Percentiles rank a stretch among this genome's conserved stretches.
Evolutionary conservation across 1,140 invertebrate genomes (phyloP).

Genomic region (Gryon sp.): DNA sequence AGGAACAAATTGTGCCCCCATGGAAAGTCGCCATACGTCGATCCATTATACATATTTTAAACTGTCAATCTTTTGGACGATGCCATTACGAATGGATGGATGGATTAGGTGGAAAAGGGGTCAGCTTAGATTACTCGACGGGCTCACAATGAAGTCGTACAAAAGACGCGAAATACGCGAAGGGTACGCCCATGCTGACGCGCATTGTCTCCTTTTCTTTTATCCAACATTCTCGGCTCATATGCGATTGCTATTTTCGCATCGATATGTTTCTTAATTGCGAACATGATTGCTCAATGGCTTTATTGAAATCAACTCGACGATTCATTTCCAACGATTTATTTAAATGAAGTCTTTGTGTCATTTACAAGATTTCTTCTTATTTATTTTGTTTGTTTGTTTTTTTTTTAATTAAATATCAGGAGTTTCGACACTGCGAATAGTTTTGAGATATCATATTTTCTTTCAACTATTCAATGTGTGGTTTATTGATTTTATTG

Average conservation of each 20-base stretch:
- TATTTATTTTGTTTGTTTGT: too few species aligned
- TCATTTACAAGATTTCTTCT: slow-evolving; percentile 5
- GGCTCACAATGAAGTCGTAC: slow-evolving; percentile 65
- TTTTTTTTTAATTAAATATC: too few species aligned
- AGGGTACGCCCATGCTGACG: slow-evolving; percentile 43
- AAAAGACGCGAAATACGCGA: slow-evolving; percentile 68
- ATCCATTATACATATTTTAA: slow-evolving; percentile 80
- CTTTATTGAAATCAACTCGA: slow-evolving; percentile 11
- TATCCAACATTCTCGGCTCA: slow-evolving; percentile 19
- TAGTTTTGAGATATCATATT: too few species aligned
- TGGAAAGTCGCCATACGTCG: slow-evolving; percentile 62
- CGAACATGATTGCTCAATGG: slow-evolving; percentile 28
- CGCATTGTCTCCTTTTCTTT: slow-evolving; percentile 46
- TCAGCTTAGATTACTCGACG: slow-evolving; percentile 71
- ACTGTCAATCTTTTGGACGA: slow-evolving; percentile 77
- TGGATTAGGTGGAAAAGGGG: slow-evolving; percentile 73
- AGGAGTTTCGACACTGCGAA: too few species aligned
- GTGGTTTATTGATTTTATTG: too few species aligned
- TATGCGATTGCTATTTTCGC: slow-evolving; percentile 57
- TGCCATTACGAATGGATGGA: slow-evolving; percentile 66
- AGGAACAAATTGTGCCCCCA: slow-evolving; percentile 32
- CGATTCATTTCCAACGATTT: background rate
- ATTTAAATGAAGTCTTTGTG: slow-evolving; percentile 8
- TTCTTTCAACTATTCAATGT: too few species aligned
- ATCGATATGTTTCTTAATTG: slow-evolving; percentile 61